phyloP scores from a whole-genome alignment of 1,140 invertebrate genomes.

The Holotrichia oblita region DNA sequence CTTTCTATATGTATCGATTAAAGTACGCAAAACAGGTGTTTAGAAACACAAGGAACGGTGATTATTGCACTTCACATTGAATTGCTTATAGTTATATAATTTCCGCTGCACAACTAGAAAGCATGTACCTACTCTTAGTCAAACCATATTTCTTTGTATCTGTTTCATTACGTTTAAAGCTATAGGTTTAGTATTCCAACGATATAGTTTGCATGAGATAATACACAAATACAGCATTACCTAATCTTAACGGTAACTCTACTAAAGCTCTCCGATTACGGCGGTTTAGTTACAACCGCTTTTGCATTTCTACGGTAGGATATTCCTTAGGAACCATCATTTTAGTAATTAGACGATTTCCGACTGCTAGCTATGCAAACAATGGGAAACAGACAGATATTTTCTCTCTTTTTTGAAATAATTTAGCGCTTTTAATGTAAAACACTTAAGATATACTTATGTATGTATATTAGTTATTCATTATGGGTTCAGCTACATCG shows the following conservation, averaged over 20 bases:
- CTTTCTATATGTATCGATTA: no score
- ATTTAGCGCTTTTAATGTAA: no score
- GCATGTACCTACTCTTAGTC: not conserved
- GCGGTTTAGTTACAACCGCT: not conserved
- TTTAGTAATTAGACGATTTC: constrained; percentile 17
- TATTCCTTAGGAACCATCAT: not conserved
- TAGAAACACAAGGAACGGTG: not conserved
- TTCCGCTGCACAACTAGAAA: not conserved
- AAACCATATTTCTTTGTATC: not conserved
- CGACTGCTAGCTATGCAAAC: not conserved
- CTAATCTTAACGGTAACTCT: constrained; percentile 28
- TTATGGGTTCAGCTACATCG: no score
- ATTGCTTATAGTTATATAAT: not conserved
- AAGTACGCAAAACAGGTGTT: no score
- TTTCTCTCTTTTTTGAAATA: no score
- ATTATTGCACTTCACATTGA: constrained; percentile 1
- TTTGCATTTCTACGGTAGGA: not conserved
- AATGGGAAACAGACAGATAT: not conserved
- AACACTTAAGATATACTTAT: no score
- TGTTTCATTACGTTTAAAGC: constrained; percentile 1
- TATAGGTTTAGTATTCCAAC: constrained; percentile 1
- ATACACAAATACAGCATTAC: not conserved
- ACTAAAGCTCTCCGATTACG: constrained; percentile 18
- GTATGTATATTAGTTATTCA: no score
- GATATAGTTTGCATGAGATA: not conserved